Percentiles rank a stretch among this genome's conserved stretches.
Conservation (phyloP, 2,797 vertebrate species). For the Agapornis canus region DNA sequence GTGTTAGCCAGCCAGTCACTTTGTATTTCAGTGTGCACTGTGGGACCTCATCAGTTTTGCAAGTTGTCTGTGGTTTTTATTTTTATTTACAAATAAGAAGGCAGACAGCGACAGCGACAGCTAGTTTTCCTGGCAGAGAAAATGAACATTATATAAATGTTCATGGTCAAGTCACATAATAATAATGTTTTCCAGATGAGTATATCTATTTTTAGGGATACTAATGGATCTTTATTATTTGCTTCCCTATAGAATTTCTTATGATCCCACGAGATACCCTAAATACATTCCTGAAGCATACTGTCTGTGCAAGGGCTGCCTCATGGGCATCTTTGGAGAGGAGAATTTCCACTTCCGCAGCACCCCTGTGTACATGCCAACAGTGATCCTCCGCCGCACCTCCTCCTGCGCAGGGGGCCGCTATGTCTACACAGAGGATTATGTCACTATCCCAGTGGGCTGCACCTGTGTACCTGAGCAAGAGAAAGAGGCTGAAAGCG, state of each 20-base stretch:
- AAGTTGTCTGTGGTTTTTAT: background rate
- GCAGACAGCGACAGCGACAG: background rate
- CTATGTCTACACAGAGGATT: conserved; percentile 86
- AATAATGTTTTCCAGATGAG: background rate
- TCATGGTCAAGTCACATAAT: background rate
- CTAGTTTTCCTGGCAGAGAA: background rate
- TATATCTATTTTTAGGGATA: background rate
- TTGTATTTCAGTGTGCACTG: background rate
- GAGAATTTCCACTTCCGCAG: conserved; percentile 88
- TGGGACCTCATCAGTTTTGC: background rate
- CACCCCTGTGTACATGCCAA: conserved; percentile 86
- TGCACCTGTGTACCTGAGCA: conserved; percentile 89
- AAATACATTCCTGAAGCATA: conserved; percentile 92
- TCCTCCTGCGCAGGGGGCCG: conserved; percentile 84
- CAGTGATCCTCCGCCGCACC: conserved; percentile 86
- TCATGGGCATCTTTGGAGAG: conserved; percentile 79
- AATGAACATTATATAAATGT: background rate
- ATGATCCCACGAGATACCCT: conserved; percentile 86
- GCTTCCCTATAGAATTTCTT: conserved; percentile 81
- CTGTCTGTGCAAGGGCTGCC: conserved; percentile 91
- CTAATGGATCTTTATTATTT: background rate
- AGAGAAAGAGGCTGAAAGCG: conserved; percentile 54
- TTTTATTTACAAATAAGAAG: background rate
- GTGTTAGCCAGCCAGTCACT: background rate
- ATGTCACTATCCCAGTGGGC: conserved; percentile 88